phyloP scores from a whole-genome alignment of 2,797 vertebrate species.

The Esox lucius region DNA sequence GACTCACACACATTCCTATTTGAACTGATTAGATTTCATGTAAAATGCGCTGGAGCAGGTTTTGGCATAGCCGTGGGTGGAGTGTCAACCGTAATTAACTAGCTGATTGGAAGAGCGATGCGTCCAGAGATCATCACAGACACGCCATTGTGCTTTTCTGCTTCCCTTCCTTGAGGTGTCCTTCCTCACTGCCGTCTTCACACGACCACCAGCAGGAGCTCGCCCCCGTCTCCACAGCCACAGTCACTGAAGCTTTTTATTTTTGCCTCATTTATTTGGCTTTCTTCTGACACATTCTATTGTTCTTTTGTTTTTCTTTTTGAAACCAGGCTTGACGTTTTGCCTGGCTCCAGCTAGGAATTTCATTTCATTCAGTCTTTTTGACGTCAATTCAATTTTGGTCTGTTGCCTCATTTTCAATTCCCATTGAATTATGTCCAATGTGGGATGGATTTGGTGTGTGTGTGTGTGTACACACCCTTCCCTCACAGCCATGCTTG shows the following conservation, averaged over 20 bases:
- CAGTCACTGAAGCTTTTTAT: slow-evolving; percentile 4
- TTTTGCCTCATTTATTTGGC: neutral
- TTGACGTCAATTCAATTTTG: slow-evolving; percentile 29
- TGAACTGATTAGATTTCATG: slow-evolving; percentile 54
- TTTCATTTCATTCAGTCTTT: slow-evolving; percentile 10
- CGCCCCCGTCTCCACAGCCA: slow-evolving; percentile 30
- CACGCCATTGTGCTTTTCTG: slow-evolving; percentile 8
- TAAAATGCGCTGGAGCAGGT: slow-evolving; percentile 21
- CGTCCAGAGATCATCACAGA: slow-evolving; percentile 27
- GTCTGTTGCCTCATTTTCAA: slow-evolving; percentile 27
- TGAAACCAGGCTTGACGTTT: slow-evolving; percentile 10
- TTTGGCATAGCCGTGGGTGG: slow-evolving; percentile 1
- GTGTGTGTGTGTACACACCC: neutral
- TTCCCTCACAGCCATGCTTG: neutral
- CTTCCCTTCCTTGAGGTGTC: neutral
- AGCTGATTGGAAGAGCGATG: slow-evolving; percentile 35
- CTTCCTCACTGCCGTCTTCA: neutral
- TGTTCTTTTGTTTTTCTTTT: slow-evolving; percentile 17
- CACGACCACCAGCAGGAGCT: neutral
- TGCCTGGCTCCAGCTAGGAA: neutral
- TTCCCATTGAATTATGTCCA: slow-evolving; percentile 22
- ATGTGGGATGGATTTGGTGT: neutral
- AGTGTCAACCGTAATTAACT: slow-evolving; percentile 51
- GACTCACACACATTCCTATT: slow-evolving; percentile 6
- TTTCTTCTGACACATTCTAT: slow-evolving; percentile 16